Conservation (phyloP, 2,888 invertebrate species). For the Unio pictorum region DNA sequence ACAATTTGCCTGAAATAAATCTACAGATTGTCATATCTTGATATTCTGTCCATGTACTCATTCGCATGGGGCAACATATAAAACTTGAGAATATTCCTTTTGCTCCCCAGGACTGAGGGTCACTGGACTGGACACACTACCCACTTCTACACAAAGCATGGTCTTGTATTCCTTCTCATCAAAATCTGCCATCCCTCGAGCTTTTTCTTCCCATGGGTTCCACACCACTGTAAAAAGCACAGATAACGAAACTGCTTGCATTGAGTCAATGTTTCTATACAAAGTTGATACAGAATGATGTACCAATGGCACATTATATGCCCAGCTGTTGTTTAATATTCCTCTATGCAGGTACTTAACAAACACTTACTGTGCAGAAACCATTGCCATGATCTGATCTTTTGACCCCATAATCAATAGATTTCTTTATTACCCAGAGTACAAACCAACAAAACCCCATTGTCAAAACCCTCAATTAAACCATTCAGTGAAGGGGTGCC, state of each 20-base stretch:
- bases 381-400: no score
- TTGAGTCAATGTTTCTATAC: background rate
- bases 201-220: conserved; percentile 97
- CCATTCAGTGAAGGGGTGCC: no score
- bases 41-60: no score
- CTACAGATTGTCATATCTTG: no score
- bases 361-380: no score
- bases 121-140: conserved; percentile 68
- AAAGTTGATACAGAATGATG: conserved; percentile 12
- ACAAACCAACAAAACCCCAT: no score
- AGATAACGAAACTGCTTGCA: background rate
- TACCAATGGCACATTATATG: conserved; percentile 7
- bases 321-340: no score
- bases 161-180: conserved; percentile 97
- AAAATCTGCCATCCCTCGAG: conserved; percentile 92
- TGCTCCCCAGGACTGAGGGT: conserved; percentile 32
- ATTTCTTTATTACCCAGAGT: no score
- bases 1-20: no score
- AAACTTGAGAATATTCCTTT: conserved; percentile 42
- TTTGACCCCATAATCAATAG: no score
- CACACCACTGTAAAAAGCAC: conserved; percentile 81
- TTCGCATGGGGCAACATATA: conserved; percentile 13
- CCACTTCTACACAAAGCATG: conserved; percentile 97
- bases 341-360: no score
- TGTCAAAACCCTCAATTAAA: no score